Conservation (phyloP, 2,888 invertebrate genomes). For the Erebia palarica region DNA sequence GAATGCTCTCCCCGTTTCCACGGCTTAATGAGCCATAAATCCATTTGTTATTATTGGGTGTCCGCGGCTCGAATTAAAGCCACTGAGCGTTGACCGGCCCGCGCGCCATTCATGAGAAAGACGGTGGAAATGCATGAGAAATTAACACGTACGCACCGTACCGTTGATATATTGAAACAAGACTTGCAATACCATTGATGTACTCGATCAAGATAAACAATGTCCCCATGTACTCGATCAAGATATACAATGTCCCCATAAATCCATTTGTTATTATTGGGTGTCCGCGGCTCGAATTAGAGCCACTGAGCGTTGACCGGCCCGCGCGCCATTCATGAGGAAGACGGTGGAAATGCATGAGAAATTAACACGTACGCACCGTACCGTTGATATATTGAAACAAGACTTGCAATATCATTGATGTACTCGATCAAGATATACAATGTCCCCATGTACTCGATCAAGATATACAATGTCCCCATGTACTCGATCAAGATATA, state of each 20-base stretch:
- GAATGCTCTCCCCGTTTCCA: slow-evolving; percentile 47
- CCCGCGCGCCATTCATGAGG: slow-evolving; percentile 42
- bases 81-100: slow-evolving; percentile 58
- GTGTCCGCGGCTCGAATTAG: too few species aligned
- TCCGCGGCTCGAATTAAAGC: slow-evolving; percentile 54
- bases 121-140: slow-evolving; percentile 63
- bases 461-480: too few species aligned
- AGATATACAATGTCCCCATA: too few species aligned
- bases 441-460: too few species aligned
- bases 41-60: slow-evolving; percentile 64
- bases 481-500: too few species aligned
- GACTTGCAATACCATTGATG: too few species aligned
- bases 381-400: neutral
- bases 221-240: too few species aligned
- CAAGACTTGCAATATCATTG: too few species aligned
- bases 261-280: slow-evolving; percentile 49
- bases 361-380: slow-evolving; percentile 42
- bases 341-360: slow-evolving; percentile 39
- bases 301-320: too few species aligned
- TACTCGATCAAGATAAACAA: too few species aligned
- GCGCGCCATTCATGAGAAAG: slow-evolving; percentile 76
- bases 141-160: slow-evolving; percentile 46
- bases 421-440: too few species aligned
- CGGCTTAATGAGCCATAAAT: slow-evolving; percentile 68
- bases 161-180: neutral